phyloP scores from a whole-genome alignment of 2,113 vertebrate species.

The Fukomys damarensis region DNA sequence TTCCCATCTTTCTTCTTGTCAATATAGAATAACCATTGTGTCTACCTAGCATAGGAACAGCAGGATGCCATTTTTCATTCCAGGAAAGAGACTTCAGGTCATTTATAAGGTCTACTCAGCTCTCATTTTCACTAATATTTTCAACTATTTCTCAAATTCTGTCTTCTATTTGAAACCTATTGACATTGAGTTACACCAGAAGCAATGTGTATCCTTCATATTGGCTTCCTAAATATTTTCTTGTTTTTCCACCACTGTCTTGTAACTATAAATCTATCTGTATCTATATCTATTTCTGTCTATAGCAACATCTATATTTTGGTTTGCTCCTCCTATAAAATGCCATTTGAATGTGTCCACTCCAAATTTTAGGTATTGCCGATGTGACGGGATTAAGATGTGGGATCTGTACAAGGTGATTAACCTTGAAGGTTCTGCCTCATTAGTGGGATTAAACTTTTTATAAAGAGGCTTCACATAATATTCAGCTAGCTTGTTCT shows the following conservation, averaged over 20 bases:
- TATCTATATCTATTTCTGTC: not conserved
- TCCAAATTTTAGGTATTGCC: not conserved
- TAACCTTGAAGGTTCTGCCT: too few relatives aligned
- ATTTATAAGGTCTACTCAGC: not conserved
- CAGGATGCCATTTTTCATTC: not conserved
- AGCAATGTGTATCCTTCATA: not conserved
- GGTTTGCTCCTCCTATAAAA: not conserved
- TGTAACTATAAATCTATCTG: not conserved
- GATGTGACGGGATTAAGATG: not conserved
- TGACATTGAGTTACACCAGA: not conserved
- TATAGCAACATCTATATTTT: not conserved
- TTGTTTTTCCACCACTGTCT: not conserved
- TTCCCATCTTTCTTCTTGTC: not conserved
- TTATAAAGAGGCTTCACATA: not conserved
- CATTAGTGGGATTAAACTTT: not conserved
- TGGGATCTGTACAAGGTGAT: not conserved
- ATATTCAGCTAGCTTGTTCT: not conserved
- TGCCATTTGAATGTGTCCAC: not conserved
- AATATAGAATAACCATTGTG: not conserved
- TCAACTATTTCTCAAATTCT: not conserved
- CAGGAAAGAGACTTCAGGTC: not conserved
- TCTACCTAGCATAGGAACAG: not conserved
- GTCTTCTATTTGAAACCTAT: not conserved
- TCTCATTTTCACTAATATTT: not conserved
- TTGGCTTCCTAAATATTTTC: not conserved